These are phyloP conservation scores for Entomobrya multifasciata DNA, from an alignment of 2,888 invertebrate species.

Conservation along the genomic window DNA sequence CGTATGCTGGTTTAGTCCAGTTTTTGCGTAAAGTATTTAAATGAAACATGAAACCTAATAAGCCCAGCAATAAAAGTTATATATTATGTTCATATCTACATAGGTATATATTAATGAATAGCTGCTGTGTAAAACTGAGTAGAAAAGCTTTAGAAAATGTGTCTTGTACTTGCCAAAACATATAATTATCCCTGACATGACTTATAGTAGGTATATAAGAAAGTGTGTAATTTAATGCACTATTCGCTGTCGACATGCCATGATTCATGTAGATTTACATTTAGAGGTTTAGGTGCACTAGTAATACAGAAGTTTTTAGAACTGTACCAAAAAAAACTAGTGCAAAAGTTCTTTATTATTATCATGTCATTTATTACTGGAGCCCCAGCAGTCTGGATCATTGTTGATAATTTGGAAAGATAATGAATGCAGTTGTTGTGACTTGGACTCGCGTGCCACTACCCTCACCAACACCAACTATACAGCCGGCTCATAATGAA, in stretches of 20 bases:
- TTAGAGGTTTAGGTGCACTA: neutral
- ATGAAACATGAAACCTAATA: no score
- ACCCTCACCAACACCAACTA: neutral
- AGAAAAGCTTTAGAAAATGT: slow-evolving; percentile 26
- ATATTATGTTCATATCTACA: no score
- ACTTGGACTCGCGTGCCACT: slow-evolving; percentile 68
- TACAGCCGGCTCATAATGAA: slow-evolving; percentile 31
- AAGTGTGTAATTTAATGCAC: slow-evolving; percentile 61
- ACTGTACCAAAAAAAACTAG: slow-evolving; percentile 22
- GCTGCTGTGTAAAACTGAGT: no score
- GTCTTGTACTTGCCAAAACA: slow-evolving; percentile 21
- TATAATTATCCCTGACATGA: slow-evolving; percentile 62
- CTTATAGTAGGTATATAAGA: slow-evolving; percentile 36
- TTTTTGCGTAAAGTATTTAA: no score
- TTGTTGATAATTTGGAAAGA: slow-evolving; percentile 41
- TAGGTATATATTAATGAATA: no score
- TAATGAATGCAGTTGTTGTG: slow-evolving; percentile 65
- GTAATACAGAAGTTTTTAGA: no score
- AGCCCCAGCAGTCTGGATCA: slow-evolving; percentile 13
- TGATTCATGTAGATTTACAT: slow-evolving; percentile 43
- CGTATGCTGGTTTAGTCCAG: no score
- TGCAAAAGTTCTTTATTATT: slow-evolving; percentile 3
- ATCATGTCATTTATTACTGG: neutral
- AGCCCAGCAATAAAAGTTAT: no score
- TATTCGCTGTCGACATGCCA: slow-evolving; percentile 3